Conservation (phyloP, 2,113 vertebrate species). For the Lonchura striata region DNA sequence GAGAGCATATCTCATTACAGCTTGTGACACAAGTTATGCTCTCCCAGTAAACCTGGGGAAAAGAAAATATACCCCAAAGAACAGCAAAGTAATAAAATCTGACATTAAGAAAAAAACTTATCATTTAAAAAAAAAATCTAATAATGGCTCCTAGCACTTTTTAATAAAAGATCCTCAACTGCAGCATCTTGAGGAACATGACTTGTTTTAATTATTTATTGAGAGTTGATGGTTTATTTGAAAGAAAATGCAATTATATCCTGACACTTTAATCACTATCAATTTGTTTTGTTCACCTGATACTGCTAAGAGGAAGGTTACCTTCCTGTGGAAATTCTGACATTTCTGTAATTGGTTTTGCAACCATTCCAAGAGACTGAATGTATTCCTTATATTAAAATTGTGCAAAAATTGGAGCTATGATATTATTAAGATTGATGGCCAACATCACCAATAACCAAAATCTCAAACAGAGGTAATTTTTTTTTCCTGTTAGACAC, state of each 20-base stretch:
- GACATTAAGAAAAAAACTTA: conserved; percentile 56
- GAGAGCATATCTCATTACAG: background rate
- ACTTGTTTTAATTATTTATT: conserved; percentile 72
- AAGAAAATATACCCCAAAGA: conserved; percentile 37
- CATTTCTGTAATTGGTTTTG: conserved; percentile 56
- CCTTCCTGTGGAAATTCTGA: conserved; percentile 61
- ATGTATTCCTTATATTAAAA: conserved; percentile 34
- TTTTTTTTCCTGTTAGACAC: background rate
- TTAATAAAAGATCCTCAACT: conserved; percentile 65
- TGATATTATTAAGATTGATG: conserved; percentile 50
- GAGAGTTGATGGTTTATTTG: conserved; percentile 61
- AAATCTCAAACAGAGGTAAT: background rate
- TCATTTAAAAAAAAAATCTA: conserved; percentile 14
- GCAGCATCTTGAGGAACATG: conserved; percentile 49
- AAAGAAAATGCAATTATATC: conserved; percentile 67
- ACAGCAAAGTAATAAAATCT: conserved; percentile 50
- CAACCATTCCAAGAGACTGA: conserved; percentile 29
- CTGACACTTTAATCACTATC: conserved; percentile 65
- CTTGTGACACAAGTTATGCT: background rate
- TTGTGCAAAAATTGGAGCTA: conserved; percentile 14
- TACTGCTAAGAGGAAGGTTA: conserved; percentile 57
- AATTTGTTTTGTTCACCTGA: conserved; percentile 58
- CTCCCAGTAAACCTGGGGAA: conserved; percentile 15
- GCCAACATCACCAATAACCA: conserved; percentile 10
- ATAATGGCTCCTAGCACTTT: conserved; percentile 59